A percentile compares a stretch with the other conserved stretches of the same genome.
Conservation (phyloP, 2,888 invertebrate species). For the Eumerus sabulonum region DNA sequence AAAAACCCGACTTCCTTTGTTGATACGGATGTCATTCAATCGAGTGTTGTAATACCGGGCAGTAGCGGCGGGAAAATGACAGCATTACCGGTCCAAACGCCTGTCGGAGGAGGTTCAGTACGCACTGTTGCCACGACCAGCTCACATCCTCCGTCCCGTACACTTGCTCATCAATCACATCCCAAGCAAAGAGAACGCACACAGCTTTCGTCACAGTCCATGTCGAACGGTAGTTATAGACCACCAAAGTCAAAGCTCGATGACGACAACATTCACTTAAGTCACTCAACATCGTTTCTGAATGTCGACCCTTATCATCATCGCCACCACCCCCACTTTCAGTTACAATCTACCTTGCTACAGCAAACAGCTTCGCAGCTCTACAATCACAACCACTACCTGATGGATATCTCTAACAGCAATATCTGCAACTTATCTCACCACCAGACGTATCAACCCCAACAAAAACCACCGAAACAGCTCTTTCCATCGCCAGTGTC, state of each 20-base stretch:
- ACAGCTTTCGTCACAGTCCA: constrained; percentile 78
- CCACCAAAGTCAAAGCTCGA: constrained; percentile 71
- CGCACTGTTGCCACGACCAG: constrained; percentile 48
- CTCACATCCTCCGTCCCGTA: constrained; percentile 36
- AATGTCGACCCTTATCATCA: constrained; percentile 71
- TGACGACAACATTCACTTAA: constrained; percentile 73
- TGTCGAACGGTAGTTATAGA: constrained; percentile 71
- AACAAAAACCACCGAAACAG: constrained; percentile 44
- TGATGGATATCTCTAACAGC: constrained; percentile 40
- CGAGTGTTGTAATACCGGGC: constrained; percentile 8
- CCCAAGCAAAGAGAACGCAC: constrained; percentile 70
- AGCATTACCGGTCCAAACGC: constrained; percentile 29
- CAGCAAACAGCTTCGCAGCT: constrained; percentile 69
- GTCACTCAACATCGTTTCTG: constrained; percentile 77
- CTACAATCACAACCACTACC: constrained; percentile 51
- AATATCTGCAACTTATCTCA: constrained; percentile 70
- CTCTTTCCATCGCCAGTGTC: constrained; percentile 5
- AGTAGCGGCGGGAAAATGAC: constrained; percentile 46
- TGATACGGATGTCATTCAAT: constrained; percentile 23
- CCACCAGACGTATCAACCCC: constrained; percentile 69
- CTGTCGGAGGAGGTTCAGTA: constrained; percentile 72
- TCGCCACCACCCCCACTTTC: constrained; percentile 70
- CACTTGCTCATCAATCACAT: constrained; percentile 41
- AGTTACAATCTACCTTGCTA: constrained; percentile 47
- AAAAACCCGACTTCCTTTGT: constrained; percentile 23